Conservation (phyloP, 2,797 vertebrate species). For the Parauchenoglanis ngamensis region DNA sequence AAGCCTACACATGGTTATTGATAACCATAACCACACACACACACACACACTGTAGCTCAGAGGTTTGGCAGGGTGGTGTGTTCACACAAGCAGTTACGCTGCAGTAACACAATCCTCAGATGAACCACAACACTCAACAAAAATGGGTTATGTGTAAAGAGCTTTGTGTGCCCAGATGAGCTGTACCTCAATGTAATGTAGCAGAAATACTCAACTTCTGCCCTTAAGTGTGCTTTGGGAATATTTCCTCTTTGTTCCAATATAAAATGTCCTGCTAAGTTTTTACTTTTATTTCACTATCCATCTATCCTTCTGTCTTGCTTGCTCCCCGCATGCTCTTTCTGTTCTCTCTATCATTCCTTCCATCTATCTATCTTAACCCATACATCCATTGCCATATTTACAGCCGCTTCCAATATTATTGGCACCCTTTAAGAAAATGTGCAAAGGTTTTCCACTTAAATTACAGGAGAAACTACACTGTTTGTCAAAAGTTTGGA, state of each 20-base stretch:
- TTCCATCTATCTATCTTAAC: background rate
- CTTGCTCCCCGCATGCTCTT: background rate
- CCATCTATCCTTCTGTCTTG: background rate
- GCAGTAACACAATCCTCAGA: constrained; percentile 26
- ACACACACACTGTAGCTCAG: constrained; percentile 11
- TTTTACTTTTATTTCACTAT: background rate
- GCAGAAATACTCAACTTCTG: background rate
- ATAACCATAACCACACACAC: constrained; percentile 19
- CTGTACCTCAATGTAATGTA: constrained; percentile 1
- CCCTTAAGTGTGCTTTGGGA: background rate
- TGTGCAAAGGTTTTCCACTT: background rate
- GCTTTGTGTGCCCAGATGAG: background rate
- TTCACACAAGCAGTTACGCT: constrained; percentile 19
- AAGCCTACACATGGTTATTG: constrained; percentile 24
- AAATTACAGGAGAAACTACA: background rate
- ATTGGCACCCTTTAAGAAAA: background rate
- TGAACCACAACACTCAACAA: constrained; percentile 35
- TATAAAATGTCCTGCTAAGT: background rate
- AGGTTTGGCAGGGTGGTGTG: constrained; percentile 30
- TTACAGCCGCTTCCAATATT: background rate
- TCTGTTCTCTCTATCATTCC: background rate
- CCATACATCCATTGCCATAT: background rate
- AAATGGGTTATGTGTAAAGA: constrained; percentile 4
- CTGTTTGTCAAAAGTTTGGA: background rate
- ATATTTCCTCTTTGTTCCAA: background rate